Conservation (phyloP, 2,797 vertebrate genomes). For the Echiichthys vipera region DNA sequence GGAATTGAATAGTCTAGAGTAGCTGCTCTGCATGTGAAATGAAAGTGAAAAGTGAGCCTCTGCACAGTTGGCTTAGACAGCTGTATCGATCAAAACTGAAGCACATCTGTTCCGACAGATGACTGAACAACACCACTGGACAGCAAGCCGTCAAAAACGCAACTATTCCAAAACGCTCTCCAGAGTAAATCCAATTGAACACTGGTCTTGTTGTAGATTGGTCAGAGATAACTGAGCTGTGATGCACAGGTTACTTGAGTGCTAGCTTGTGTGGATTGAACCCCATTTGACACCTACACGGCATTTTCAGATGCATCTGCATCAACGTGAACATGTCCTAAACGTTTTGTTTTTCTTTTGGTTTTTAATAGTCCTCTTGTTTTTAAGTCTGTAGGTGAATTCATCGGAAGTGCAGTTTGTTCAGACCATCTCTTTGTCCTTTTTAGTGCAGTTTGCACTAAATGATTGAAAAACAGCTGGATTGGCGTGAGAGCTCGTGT, state of each 20-base stretch:
- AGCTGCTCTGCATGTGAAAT: conserved; percentile 5
- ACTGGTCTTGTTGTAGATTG: too few relatives aligned
- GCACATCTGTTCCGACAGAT: neutral
- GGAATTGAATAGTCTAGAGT: conserved; percentile 1
- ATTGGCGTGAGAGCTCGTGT: neutral
- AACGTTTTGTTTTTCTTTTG: neutral
- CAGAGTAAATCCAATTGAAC: too few relatives aligned
- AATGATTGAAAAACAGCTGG: conserved; percentile 4
- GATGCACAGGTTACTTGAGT: neutral
- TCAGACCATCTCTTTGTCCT: neutral
- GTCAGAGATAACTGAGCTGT: too few relatives aligned
- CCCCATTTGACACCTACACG: neutral
- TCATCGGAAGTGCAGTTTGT: neutral
- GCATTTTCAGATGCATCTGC: neutral
- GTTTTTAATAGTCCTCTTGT: conserved; percentile 24
- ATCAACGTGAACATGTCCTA: neutral
- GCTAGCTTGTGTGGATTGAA: neutral
- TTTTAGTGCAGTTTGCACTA: neutral
- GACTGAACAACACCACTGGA: neutral
- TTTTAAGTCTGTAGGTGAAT: conserved; percentile 21
- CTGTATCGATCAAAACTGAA: neutral
- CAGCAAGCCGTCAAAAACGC: too few relatives aligned
- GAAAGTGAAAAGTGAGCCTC: neutral
- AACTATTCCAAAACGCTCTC: too few relatives aligned
- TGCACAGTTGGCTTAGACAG: neutral